A percentile compares a stretch with the other conserved stretches of the same genome.
These are phyloP conservation scores for Gasterosteus aculeatus DNA, from an alignment of 2,113 vertebrate genomes.

Conservation along the genomic window DNA sequence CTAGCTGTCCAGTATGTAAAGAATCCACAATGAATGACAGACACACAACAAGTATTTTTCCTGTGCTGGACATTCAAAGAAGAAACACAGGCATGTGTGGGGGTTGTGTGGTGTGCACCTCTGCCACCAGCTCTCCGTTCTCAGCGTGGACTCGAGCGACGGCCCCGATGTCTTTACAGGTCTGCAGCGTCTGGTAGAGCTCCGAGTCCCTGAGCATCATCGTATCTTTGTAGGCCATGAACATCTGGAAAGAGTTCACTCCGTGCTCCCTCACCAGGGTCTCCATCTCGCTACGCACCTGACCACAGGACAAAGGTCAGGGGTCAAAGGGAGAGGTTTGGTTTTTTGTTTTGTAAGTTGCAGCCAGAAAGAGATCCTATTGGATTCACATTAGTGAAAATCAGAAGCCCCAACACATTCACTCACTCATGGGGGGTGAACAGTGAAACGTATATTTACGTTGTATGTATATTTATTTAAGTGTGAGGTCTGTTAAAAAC, in stretches of 20 bases:
- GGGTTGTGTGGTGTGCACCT: conserved; percentile 78
- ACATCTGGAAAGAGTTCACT: conserved; percentile 98
- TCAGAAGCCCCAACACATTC: conserved; percentile 1
- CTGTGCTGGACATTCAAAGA: background rate
- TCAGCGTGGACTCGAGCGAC: conserved; percentile 93
- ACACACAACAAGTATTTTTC: background rate
- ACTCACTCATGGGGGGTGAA: background rate
- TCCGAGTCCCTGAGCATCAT: conserved; percentile 97
- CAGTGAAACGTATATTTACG: too few relatives aligned
- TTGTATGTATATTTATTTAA: too few relatives aligned
- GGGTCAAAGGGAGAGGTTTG: background rate
- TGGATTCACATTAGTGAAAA: conserved; percentile 23
- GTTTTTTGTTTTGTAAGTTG: conserved; percentile 27
- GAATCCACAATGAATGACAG: background rate
- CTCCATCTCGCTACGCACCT: conserved; percentile 96
- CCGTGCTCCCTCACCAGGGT: conserved; percentile 93
- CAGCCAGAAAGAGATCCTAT: conserved; percentile 41
- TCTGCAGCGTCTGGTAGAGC: conserved; percentile 91
- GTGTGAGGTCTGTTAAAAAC: background rate
- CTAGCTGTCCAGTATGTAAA: background rate
- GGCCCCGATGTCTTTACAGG: conserved; percentile 93
- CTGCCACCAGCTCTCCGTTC: conserved; percentile 94
- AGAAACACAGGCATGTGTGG: background rate
- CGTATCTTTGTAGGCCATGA: conserved; percentile 96
- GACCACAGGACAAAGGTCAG: conserved; percentile 18